phyloP scores from a whole-genome alignment of 2,113 vertebrate genomes.

The Sceloporus undulatus region DNA sequence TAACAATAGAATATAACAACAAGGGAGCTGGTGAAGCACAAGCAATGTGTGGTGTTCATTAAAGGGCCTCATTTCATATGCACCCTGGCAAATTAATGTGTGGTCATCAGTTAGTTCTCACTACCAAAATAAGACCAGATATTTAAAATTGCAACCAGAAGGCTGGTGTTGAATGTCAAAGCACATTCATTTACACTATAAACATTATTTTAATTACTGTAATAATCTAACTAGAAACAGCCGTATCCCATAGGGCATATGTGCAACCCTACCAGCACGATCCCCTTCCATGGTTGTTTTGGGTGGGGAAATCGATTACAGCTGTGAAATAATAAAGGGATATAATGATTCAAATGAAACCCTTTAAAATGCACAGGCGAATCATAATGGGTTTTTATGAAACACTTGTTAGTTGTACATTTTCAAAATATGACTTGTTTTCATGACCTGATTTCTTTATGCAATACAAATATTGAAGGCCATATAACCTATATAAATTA shows the following conservation, averaged over 20 bases:
- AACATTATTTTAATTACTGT: neutral
- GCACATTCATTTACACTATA: neutral
- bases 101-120: neutral
- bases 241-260: neutral
- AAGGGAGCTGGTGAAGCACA: neutral
- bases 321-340: neutral
- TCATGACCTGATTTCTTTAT: neutral
- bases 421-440: neutral
- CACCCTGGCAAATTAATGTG: neutral
- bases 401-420: neutral
- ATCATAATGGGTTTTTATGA: neutral
- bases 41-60: neutral
- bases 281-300: neutral
- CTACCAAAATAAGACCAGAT: neutral
- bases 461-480: neutral
- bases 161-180: neutral
- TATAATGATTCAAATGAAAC: neutral
- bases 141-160: slow-evolving; percentile 10
- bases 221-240: neutral
- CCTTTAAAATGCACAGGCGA: neutral
- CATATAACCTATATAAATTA: neutral
- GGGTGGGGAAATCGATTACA: neutral
- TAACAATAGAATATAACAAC: neutral
- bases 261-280: neutral
- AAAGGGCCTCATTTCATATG: neutral